A percentile compares a stretch with the other conserved stretches of the same genome.
These are phyloP conservation scores for Leucophora obtusa DNA, from an alignment of 2,888 invertebrate genomes.

Conservation along the genomic window DNA sequence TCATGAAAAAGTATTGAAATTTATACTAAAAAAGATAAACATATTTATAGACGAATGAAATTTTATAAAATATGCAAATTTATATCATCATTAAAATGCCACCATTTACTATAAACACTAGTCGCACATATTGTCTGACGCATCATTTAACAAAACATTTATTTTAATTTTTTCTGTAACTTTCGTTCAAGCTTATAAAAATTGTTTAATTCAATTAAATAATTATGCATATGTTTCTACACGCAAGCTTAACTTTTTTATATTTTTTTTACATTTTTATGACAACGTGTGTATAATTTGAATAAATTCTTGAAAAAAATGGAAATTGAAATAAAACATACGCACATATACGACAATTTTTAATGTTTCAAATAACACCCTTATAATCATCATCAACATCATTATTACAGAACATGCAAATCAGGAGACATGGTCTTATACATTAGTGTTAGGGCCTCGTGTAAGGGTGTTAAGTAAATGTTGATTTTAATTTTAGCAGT, in stretches of 20 bases:
- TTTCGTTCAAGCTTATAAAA: constrained; percentile 60
- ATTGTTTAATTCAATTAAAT: constrained; percentile 71
- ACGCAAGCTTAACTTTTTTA: constrained; percentile 51
- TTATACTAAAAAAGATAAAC: no score
- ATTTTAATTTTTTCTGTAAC: constrained; percentile 55
- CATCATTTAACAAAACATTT: constrained; percentile 63
- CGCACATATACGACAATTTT: not conserved
- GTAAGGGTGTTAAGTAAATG: constrained; percentile 62
- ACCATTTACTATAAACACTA: constrained; percentile 12
- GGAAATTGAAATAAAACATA: not conserved
- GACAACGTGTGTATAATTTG: constrained; percentile 5
- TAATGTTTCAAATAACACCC: constrained; percentile 35
- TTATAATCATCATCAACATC: constrained; percentile 24
- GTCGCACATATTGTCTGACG: constrained; percentile 43
- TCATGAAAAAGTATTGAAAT: no score
- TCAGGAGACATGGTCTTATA: not conserved
- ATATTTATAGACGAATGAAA: not conserved
- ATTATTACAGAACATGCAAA: not conserved
- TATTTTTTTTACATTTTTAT: not conserved
- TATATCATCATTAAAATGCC: constrained; percentile 30
- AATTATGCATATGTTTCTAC: constrained; percentile 66
- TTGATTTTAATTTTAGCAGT: constrained; percentile 35
- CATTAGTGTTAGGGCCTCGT: constrained; percentile 7
- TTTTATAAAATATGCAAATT: constrained; percentile 27
- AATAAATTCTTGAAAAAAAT: constrained; percentile 5